Conservation (phyloP, 2,888 invertebrate species). For the Stenichneumon culpator region DNA sequence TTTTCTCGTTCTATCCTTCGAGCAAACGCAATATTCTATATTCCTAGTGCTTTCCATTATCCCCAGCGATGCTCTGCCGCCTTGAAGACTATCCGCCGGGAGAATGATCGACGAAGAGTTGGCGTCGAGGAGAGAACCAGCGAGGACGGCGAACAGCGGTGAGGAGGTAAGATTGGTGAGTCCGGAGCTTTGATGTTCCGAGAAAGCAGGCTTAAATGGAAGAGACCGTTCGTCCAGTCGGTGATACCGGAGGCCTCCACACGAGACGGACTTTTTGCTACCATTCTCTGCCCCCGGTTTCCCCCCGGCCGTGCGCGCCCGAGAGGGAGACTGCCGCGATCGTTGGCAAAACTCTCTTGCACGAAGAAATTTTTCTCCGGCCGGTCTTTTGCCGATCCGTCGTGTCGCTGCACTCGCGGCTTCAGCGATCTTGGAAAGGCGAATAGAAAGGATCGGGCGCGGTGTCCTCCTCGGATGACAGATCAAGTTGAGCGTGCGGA, state of each 20-base stretch:
- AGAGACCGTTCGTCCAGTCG: slow-evolving; percentile 18
- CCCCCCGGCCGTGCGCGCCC: background rate
- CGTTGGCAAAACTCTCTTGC: slow-evolving; percentile 14
- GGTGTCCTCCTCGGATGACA: background rate
- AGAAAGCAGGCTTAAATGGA: slow-evolving; percentile 32
- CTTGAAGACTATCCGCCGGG: background rate
- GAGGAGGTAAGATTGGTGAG: background rate
- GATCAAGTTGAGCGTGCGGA: background rate
- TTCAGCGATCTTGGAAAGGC: slow-evolving; percentile 36
- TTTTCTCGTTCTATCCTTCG: too few relatives aligned
- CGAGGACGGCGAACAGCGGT: background rate
- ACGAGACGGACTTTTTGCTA: slow-evolving; percentile 30
- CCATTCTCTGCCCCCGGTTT: slow-evolving; percentile 13
- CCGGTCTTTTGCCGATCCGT: slow-evolving; percentile 9
- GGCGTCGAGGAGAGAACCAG: background rate
- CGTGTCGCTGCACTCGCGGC: slow-evolving; percentile 14
- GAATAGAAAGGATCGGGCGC: slow-evolving; percentile 10
- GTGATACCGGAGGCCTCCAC: slow-evolving; percentile 20
- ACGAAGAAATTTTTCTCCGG: slow-evolving; percentile 2
- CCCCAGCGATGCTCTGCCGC: background rate
- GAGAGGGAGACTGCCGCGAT: background rate
- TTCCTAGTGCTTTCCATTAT: background rate
- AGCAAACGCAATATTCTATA: background rate
- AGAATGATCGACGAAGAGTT: background rate
- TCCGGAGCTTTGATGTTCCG: slow-evolving; percentile 46